phyloP scores from a whole-genome alignment of 2,797 vertebrate species.

The Epinephelus malabaricus region DNA sequence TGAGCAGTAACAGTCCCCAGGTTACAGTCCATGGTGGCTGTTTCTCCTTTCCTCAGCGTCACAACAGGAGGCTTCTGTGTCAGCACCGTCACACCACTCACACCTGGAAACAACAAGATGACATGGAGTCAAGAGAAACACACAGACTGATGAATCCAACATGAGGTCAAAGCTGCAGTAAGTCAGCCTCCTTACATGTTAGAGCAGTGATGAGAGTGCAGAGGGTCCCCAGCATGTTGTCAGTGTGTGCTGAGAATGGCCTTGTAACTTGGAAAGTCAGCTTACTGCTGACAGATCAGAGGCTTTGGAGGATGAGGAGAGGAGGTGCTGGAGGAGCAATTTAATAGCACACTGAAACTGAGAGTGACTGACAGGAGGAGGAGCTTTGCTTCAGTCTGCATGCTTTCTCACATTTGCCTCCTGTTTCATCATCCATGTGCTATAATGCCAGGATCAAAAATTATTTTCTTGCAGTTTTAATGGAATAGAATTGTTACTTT shows the following conservation, averaged over 20 bases:
- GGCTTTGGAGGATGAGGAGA: conserved; percentile 58
- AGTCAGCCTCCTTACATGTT: too few relatives aligned
- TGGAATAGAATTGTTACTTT: neutral
- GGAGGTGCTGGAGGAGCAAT: conserved; percentile 51
- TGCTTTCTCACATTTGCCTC: neutral
- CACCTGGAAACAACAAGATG: too few relatives aligned
- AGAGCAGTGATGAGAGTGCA: too few relatives aligned
- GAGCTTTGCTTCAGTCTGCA: conserved; percentile 12
- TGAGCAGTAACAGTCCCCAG: too few relatives aligned
- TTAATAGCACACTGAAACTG: conserved; percentile 41
- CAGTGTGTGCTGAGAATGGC: conserved; percentile 53
- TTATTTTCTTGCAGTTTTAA: neutral
- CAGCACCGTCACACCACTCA: too few relatives aligned
- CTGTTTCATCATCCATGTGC: too few relatives aligned
- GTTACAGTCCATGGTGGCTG: too few relatives aligned
- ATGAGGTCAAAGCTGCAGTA: too few relatives aligned
- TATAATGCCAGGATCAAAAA: neutral
- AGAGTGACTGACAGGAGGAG: conserved; percentile 44
- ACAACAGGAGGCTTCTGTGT: too few relatives aligned
- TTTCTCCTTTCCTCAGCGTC: too few relatives aligned
- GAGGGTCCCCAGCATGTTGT: conserved; percentile 72
- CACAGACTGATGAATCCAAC: too few relatives aligned
- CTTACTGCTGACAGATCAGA: conserved; percentile 59
- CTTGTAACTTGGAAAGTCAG: conserved; percentile 42
- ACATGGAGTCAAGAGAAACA: too few relatives aligned